A percentile compares a stretch with the other conserved stretches of the same genome.
phyloP scores from a whole-genome alignment of 2,113 vertebrate genomes.

The Burhinus bistriatus region DNA sequence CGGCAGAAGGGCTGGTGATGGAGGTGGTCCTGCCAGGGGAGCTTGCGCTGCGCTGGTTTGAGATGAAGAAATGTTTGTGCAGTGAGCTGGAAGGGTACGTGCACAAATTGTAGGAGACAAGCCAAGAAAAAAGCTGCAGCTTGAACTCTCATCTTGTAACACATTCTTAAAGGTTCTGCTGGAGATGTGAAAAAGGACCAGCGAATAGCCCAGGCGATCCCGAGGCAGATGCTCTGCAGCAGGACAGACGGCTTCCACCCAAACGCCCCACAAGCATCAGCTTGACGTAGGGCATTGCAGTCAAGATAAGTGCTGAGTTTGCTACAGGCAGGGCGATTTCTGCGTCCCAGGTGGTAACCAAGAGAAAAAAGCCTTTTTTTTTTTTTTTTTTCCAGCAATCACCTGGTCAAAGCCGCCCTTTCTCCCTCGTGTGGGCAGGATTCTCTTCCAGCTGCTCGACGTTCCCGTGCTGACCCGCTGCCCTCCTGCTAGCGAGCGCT shows the following conservation, averaged over 20 bases:
- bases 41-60: neutral
- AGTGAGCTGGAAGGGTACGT: neutral
- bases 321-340: neutral
- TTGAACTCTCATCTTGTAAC: neutral
- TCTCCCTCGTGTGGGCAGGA: rapidly evolving
- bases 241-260: neutral
- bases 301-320: neutral
- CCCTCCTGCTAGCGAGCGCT: neutral
- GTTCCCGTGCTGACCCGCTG: neutral
- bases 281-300: neutral
- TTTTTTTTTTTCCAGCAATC: neutral
- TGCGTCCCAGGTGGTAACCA: neutral
- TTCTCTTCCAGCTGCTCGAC: neutral
- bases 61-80: neutral
- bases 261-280: neutral
- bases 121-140: neutral
- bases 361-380: neutral
- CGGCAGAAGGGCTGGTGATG: neutral
- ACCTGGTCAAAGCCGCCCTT: neutral
- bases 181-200: neutral
- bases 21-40: neutral
- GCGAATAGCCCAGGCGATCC: neutral
- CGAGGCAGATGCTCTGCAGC: neutral
- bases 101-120: neutral
- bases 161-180: neutral